Evolutionary conservation across 2,797 vertebrate genomes (phyloP).

Genomic region (Lates japonicus): DNA sequence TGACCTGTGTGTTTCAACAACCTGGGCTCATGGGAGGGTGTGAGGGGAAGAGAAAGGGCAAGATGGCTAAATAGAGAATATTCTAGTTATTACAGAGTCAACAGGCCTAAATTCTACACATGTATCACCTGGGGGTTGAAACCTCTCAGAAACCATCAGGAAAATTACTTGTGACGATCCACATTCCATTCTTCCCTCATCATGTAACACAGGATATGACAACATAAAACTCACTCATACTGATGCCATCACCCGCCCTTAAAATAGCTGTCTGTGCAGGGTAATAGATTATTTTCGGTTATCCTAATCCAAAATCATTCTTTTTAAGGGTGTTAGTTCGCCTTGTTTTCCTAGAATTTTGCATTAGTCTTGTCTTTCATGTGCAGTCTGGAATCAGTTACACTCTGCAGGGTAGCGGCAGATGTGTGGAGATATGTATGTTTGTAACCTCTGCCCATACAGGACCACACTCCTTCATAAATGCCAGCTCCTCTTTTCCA

Average conservation of each 20-base stretch:
- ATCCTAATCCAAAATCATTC: conserved; percentile 29
- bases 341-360: conserved; percentile 45
- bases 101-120: neutral
- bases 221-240: neutral
- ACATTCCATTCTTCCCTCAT: conserved; percentile 39
- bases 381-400: conserved; percentile 63
- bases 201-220: conserved; percentile 21
- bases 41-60: neutral
- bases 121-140: conserved; percentile 16
- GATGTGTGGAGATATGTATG: conserved; percentile 59
- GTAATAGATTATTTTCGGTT: conserved; percentile 15
- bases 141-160: conserved; percentile 7
- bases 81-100: neutral
- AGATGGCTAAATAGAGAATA: neutral
- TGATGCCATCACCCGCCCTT: neutral
- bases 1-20: conserved; percentile 41
- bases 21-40: conserved; percentile 30
- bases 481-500: conserved; percentile 44
- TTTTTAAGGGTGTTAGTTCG: conserved; percentile 13
- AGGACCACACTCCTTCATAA: conserved; percentile 60
- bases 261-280: conserved; percentile 39
- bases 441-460: conserved; percentile 51
- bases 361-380: conserved; percentile 33
- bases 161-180: conserved; percentile 8
- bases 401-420: conserved; percentile 48